A percentile compares a stretch with the other conserved stretches of the same genome.
phyloP scores from a whole-genome alignment of 2,113 vertebrate genomes.

The Recurvirostra avosetta region DNA sequence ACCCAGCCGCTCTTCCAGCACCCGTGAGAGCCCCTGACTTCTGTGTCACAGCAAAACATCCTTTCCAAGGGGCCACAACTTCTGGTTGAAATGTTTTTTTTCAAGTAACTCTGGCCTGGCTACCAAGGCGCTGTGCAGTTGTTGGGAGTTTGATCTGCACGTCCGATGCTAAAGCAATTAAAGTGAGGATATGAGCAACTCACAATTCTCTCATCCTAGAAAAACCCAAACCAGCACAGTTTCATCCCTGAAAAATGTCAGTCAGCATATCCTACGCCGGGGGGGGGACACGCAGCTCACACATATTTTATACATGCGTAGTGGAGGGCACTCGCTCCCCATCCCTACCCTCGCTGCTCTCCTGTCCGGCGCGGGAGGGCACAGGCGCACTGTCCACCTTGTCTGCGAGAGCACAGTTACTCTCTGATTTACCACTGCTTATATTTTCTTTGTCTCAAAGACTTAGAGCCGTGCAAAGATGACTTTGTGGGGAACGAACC shows the following conservation, averaged over 20 bases:
- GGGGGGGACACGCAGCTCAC: neutral
- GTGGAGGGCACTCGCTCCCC: neutral
- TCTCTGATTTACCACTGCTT: neutral
- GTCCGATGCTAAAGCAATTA: neutral
- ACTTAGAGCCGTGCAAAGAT: neutral
- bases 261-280: neutral
- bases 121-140: neutral
- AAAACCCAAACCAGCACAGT: neutral
- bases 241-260: neutral
- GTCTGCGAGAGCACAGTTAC: neutral
- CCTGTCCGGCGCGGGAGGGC: neutral
- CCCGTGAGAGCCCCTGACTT: neutral
- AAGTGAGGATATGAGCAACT: neutral
- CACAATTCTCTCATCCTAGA: neutral
- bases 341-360: neutral
- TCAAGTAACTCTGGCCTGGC: neutral
- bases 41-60: neutral
- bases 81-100: neutral
- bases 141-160: neutral
- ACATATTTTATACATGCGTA: fast-evolving
- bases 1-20: neutral
- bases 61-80: neutral
- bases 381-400: neutral
- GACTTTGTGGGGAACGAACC: neutral
- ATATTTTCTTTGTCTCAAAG: neutral